These are phyloP conservation scores for Hylia prasina DNA, from an alignment of 2,113 vertebrate species.

Conservation along the genomic window DNA sequence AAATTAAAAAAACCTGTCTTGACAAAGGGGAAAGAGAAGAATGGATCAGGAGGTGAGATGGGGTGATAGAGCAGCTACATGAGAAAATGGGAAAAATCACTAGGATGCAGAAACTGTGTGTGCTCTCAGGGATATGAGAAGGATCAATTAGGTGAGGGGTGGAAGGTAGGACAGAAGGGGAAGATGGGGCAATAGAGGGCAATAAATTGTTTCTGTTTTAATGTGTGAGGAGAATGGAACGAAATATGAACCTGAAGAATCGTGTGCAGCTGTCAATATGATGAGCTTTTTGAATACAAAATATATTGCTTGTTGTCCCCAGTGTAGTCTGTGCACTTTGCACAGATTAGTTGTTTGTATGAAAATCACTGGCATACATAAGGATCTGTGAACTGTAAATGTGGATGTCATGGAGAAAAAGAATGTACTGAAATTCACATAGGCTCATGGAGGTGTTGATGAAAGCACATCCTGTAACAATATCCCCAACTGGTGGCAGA, in stretches of 20 bases:
- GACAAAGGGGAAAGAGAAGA: not conserved
- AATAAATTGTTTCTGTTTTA: not conserved
- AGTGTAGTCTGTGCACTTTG: not conserved
- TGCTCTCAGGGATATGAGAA: not conserved
- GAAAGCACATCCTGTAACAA: not conserved
- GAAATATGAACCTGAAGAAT: not conserved
- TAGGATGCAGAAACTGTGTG: not conserved
- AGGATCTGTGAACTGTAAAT: not conserved
- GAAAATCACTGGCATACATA: not conserved
- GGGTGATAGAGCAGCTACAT: not conserved
- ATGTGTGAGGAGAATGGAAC: not conserved
- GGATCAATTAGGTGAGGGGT: not conserved
- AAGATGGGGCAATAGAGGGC: not conserved
- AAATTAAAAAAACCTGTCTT: not conserved
- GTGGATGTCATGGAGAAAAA: not conserved
- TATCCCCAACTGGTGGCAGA: not conserved
- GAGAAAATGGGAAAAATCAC: not conserved
- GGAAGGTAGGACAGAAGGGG: not conserved
- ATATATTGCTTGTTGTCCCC: not conserved
- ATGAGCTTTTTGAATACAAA: not conserved
- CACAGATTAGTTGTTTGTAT: not conserved
- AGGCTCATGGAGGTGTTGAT: not conserved
- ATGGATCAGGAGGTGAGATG: not conserved
- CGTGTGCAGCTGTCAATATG: not conserved
- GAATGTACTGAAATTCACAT: not conserved